phyloP scores from a whole-genome alignment of 1,140 invertebrate species.

The Ganaspis sp. region DNA sequence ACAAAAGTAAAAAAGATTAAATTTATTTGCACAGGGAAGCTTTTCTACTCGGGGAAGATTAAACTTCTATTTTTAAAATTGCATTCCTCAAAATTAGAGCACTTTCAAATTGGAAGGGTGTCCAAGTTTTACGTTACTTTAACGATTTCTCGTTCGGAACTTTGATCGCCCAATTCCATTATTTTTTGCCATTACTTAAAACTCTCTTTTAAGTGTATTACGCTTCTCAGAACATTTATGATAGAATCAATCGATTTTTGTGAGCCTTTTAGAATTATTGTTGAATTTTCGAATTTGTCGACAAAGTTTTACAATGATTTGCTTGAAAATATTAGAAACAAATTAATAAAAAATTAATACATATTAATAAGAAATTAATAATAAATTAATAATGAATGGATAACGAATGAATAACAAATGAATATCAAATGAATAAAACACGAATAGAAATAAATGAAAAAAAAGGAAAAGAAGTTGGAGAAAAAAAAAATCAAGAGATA shows the following conservation, averaged over 20 bases:
- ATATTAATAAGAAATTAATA: too few species aligned
- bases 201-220: background rate
- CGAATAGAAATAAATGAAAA: too few species aligned
- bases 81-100: slow-evolving; percentile 13
- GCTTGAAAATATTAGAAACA: too few species aligned
- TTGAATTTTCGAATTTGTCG: too few species aligned
- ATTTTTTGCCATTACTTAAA: slow-evolving; percentile 6
- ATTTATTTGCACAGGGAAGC: background rate
- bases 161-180: background rate
- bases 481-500: too few species aligned
- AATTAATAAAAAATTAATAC: too few species aligned
- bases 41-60: background rate
- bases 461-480: too few species aligned
- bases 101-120: slow-evolving; percentile 6
- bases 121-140: slow-evolving; percentile 10
- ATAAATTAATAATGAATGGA: too few species aligned
- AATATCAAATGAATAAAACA: too few species aligned
- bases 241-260: background rate
- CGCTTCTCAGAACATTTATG: background rate
- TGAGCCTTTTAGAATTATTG: too few species aligned
- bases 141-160: background rate
- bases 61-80: background rate
- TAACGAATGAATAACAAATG: too few species aligned
- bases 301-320: too few species aligned
- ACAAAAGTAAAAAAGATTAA: background rate